Conservation (phyloP, 2,797 vertebrate species). For the Sebastes alutus region DNA sequence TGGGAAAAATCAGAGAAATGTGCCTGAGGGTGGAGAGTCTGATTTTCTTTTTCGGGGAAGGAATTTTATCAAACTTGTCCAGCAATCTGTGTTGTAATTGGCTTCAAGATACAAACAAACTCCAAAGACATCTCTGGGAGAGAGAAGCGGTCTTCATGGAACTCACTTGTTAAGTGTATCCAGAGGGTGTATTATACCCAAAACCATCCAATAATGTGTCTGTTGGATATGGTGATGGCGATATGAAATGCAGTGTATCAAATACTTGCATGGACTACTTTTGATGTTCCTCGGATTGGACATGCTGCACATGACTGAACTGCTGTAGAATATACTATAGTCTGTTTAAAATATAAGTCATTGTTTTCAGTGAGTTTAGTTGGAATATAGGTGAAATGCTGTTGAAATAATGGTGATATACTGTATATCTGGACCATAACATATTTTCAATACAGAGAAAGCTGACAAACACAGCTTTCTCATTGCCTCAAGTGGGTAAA, state of each 20-base stretch:
- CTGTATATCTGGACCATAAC: background rate
- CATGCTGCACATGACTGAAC: conserved; percentile 8
- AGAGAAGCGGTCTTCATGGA: conserved; percentile 13
- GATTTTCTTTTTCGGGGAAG: conserved; percentile 15
- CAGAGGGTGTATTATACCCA: conserved; percentile 33
- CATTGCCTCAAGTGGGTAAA: background rate
- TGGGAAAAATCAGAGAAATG: conserved; percentile 25
- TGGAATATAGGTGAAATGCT: background rate
- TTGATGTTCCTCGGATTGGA: conserved; percentile 31
- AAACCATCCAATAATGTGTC: conserved; percentile 19
- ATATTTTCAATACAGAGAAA: background rate
- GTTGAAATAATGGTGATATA: background rate
- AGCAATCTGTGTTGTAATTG: conserved; percentile 58
- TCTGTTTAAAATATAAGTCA: background rate
- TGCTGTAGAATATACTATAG: no score
- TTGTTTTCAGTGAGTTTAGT: background rate
- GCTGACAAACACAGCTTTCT: background rate
- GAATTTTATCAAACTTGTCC: conserved; percentile 47
- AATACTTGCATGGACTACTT: conserved; percentile 3
- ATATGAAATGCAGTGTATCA: conserved; percentile 17
- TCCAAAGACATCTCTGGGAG: conserved; percentile 23
- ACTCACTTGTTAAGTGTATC: conserved; percentile 50
- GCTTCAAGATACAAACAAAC: conserved; percentile 53
- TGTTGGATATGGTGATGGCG: conserved; percentile 8
- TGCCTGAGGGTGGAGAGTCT: conserved; percentile 30